phyloP scores from a whole-genome alignment of 2,888 invertebrate genomes.

The Oligia latruncula region DNA sequence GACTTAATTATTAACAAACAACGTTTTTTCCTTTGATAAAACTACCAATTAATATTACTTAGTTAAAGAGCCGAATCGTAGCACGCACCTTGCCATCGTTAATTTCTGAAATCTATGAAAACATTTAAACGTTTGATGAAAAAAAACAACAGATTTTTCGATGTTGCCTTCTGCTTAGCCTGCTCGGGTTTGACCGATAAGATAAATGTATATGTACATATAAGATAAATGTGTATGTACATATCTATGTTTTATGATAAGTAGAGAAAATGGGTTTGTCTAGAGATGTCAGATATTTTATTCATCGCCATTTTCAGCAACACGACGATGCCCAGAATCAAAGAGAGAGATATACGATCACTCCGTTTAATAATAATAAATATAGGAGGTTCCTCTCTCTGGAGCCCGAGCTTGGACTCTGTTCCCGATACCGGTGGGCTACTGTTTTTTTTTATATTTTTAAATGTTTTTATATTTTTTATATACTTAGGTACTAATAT shows the following conservation, averaged over 20 bases:
- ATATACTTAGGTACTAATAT: too few relatives aligned
- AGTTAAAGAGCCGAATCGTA: neutral
- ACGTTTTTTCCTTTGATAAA: neutral
- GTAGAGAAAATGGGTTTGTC: neutral
- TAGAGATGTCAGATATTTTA: neutral
- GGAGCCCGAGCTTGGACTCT: too few relatives aligned
- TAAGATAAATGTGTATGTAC: neutral
- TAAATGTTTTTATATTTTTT: too few relatives aligned
- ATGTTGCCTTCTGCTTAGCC: neutral
- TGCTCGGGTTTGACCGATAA: neutral
- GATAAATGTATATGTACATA: neutral
- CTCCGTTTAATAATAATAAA: neutral
- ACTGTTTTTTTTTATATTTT: too few relatives aligned
- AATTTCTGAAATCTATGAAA: neutral
- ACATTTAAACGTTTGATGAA: neutral
- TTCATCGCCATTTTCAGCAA: constrained; percentile 10
- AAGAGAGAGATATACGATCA: neutral
- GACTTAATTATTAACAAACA: constrained; percentile 1
- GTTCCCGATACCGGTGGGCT: too few relatives aligned
- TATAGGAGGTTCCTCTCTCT: too few relatives aligned
- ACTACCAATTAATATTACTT: neutral
- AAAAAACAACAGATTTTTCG: neutral
- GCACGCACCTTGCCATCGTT: neutral
- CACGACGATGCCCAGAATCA: neutral
- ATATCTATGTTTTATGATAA: neutral